These are phyloP conservation scores for Salvelinus namaycush DNA, from an alignment of 2,113 vertebrate species.

Conservation along the genomic window DNA sequence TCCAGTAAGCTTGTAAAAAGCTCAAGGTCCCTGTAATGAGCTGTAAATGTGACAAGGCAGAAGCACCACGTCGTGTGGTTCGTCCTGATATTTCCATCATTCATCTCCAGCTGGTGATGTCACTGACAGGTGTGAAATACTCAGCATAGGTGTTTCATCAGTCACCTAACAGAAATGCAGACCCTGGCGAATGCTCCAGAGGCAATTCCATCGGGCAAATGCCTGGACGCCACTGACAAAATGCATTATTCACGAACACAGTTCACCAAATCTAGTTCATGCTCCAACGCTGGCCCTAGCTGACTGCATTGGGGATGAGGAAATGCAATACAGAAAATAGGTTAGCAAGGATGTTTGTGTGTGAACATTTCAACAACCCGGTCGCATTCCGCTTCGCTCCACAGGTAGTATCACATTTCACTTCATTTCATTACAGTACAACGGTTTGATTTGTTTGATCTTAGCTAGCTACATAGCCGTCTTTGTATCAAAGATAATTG, in stretches of 20 bases:
- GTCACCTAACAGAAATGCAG: constrained; percentile 31
- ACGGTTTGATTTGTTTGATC: too few species aligned
- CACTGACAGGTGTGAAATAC: constrained; percentile 62
- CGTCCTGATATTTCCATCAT: constrained; percentile 39
- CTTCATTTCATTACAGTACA: too few species aligned
- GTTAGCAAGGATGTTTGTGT: too few species aligned
- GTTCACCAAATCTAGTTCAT: constrained; percentile 34
- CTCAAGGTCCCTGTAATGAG: constrained; percentile 42
- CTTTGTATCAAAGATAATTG: too few species aligned
- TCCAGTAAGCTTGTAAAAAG: constrained; percentile 29
- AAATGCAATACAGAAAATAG: constrained; percentile 49
- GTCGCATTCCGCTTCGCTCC: too few species aligned
- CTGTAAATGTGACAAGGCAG: constrained; percentile 52
- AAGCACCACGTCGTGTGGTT: constrained; percentile 40
- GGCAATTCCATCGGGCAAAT: constrained; percentile 37
- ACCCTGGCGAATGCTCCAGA: constrained; percentile 45
- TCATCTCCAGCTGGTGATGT: constrained; percentile 60
- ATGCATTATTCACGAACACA: constrained; percentile 56
- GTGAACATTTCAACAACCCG: too few species aligned
- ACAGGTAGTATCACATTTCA: too few species aligned
- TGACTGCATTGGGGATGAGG: constrained; percentile 35
- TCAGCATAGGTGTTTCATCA: constrained; percentile 55
- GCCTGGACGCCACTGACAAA: constrained; percentile 45
- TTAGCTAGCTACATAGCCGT: too few species aligned
- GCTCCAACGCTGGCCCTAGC: constrained; percentile 36